Percentiles rank a stretch among this genome's conserved stretches.
phyloP scores from a whole-genome alignment of 1,140 invertebrate species.

The Diuraphis noxia region DNA sequence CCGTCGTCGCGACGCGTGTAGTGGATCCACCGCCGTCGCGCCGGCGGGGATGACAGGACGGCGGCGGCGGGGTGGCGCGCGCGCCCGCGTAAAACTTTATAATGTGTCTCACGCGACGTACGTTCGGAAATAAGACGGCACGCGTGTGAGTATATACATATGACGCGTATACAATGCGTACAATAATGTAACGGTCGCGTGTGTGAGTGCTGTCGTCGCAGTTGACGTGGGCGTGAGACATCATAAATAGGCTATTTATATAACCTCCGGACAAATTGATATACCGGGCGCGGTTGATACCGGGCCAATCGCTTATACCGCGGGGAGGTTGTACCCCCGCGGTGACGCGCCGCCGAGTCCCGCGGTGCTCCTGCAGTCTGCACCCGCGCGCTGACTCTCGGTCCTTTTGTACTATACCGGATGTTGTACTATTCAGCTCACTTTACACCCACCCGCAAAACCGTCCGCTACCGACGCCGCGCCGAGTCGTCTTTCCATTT shows the following conservation, averaged over 20 bases:
- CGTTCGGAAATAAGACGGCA: background rate
- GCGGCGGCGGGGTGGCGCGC: too few species aligned
- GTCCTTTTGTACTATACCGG: background rate
- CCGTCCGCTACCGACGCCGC: background rate
- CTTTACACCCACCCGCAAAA: background rate
- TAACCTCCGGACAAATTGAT: background rate
- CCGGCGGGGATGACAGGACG: background rate
- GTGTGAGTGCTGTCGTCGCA: background rate
- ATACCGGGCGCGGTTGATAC: background rate
- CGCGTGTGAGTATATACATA: background rate
- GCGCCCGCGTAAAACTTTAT: background rate
- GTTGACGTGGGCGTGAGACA: background rate
- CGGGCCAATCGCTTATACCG: background rate
- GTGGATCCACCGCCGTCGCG: background rate
- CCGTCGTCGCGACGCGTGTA: background rate
- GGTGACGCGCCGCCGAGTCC: background rate
- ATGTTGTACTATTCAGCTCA: background rate
- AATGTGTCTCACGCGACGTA: background rate
- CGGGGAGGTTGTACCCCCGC: background rate
- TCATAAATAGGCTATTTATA: conserved; percentile 27
- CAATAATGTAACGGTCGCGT: background rate
- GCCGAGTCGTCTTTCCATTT: background rate
- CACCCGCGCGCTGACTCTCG: background rate
- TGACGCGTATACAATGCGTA: background rate
- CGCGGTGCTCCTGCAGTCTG: too few species aligned